Evolutionary conservation across 2,888 invertebrate species (phyloP), one percentile per base, ranked within the genome.

Genomic region (Aethes cnicana): DNA sequence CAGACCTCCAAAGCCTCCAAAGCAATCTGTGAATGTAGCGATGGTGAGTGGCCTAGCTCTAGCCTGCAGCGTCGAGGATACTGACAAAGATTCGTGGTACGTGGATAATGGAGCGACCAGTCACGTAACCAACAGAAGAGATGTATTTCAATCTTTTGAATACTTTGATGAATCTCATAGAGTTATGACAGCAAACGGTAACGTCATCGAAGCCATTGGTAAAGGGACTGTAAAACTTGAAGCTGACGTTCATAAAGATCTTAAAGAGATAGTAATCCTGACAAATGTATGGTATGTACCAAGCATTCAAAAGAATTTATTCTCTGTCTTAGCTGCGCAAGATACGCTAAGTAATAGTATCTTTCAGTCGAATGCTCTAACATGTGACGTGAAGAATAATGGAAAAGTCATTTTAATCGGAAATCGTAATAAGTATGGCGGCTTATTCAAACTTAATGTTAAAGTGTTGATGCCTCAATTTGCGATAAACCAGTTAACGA

Each of bases 31-130:
- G n/a, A n/a, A n/a, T n/a, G n/a, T n/a, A n/a, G n/a, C n/a, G n/a
- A n/a, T n/a, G n/a, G n/a, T n/a, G n/a, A n/a, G n/a, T n/a, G 17
- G 17, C 3, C 7, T 18, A 18, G 5, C 33, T 33, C 5, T 4
- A 9, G 18, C 33, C 18, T 18, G 9, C 18, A n/a, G 17, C 32
- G n/a, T n/a, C n/a, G n/a, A n/a, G n/a, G n/a, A n/a, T 16, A 17
- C 32, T 1, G 16, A 32, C 14, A 17, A 16, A n/a, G n/a, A 32
- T 9, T 32, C 32, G 17, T 39, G 39, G 39, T 39, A 17, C 17
- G 9, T 39, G 4, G 25, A 39, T 9, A 39, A 39, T 26, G 39
- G 39, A 4, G 39, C 39, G 5, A 39, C 39, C 2, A 39, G 39
- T 17, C 39, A 39, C 9, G 39, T 33, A 17, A 33, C 33, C 5